Evolutionary conservation across 53 echinoderm and acorn worm genomes (phyloP), one percentile per base, ranked within the genome.

Genomic region (Luidia sarsii): DNA sequence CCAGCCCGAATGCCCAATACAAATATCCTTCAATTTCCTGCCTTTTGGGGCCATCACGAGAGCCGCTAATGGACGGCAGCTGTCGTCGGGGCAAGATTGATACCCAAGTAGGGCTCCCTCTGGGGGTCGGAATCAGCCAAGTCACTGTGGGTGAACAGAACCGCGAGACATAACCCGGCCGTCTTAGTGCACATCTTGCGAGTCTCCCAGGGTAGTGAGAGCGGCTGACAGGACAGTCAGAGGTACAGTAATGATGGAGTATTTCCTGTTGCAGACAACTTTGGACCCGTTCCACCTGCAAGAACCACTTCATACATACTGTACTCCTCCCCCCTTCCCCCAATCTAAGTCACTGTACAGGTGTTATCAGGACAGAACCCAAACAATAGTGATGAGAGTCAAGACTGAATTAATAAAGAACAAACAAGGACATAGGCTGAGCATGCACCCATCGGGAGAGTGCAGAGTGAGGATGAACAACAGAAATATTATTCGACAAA

Each of bases 11-110:
- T 77, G 77, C 45, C 77, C 77, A 77, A 77, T 77, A 59, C 77
- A 77, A 77, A 77, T 77, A 77, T 61, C 77, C 77, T 77, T 29
- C 31, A 77, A 77, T 77, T 77, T 77, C 77, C 77, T 77, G 41
- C 60, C 39, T 77, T 59, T 67, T 32, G 45, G 61, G 77, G 77
- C 45, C 36, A 72, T 18, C 38, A 21, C 55, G 55, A 21, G 36
- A 33, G 31, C 72, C 22, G 72, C 14, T 77, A 77, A 77, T 59
- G 30, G 33, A 46, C 22, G 30, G 29, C 77, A 77, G 77, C 55
- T 77, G 77, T 61, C 60, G 46, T 16, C 31, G 7, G 77, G 77
- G 27, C 46, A 61, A 59, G 77, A 77, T 59, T 77, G 77, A 77
- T 61, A 77, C 48, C 43, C 45, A 37, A 77, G 43, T 39, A 77